These are phyloP conservation scores for Acrocephalus kingi DNA, from an alignment of 2,113 vertebrate genomes.

Conservation along the genomic window DNA sequence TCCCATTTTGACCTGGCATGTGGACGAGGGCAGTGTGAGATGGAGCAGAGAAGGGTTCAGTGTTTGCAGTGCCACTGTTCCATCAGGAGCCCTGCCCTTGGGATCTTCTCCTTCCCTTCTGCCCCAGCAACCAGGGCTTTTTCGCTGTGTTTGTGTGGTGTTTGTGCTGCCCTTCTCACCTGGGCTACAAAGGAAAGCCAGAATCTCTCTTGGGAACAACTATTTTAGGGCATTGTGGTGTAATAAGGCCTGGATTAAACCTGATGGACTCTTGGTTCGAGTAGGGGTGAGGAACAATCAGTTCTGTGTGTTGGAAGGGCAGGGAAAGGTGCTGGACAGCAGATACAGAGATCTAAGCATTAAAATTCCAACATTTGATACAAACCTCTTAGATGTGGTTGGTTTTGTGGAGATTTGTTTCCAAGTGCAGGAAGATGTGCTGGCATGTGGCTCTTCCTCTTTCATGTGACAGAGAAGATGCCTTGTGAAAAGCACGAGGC, in stretches of 20 bases:
- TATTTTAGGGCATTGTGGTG: not conserved
- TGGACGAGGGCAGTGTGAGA: not conserved
- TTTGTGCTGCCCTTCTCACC: not conserved
- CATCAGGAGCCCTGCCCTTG: not conserved
- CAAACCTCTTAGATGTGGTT: not conserved
- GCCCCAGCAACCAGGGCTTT: not conserved
- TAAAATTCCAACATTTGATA: fast-evolving
- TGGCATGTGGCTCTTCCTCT: constrained; percentile 42
- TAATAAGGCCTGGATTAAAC: not conserved
- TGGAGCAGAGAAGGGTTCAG: not conserved
- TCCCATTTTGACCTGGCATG: not conserved
- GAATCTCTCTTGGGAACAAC: not conserved
- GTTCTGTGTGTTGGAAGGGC: not conserved
- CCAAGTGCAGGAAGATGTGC: constrained; percentile 13
- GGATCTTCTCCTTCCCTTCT: not conserved
- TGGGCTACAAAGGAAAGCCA: not conserved
- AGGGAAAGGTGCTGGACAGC: not conserved
- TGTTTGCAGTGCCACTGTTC: not conserved
- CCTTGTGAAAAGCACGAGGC: constrained; percentile 63
- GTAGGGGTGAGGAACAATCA: not conserved
- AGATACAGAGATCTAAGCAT: too few species aligned
- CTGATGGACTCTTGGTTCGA: not conserved
- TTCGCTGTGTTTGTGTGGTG: not conserved
- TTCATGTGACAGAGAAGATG: constrained; percentile 18
- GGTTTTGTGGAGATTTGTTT: not conserved